These are phyloP conservation scores for Entomyzon cyanotis DNA, from an alignment of 2,113 vertebrate species.

Conservation along the genomic window DNA sequence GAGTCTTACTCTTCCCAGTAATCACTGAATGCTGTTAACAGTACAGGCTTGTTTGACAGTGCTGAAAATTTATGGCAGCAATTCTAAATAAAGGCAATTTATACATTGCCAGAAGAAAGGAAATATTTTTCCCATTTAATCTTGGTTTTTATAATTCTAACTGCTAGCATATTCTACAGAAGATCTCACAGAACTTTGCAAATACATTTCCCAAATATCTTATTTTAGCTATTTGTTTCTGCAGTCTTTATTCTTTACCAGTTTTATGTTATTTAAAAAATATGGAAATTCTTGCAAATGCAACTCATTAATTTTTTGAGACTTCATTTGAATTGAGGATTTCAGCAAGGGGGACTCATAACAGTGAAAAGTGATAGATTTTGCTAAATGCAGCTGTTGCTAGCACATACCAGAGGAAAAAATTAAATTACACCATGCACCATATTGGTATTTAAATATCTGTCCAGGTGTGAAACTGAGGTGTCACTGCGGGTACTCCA, in stretches of 20 bases:
- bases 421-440: not conserved
- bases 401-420: not conserved
- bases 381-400: not conserved
- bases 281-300: not conserved
- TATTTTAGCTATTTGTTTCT: not conserved
- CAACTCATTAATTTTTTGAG: not conserved
- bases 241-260: not conserved
- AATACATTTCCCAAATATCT: not conserved
- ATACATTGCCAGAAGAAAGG: not conserved
- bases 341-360: not conserved
- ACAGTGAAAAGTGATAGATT: not conserved
- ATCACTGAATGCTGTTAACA: not conserved
- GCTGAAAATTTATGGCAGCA: constrained; percentile 16
- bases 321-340: not conserved
- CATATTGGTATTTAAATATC: not conserved
- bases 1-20: not conserved
- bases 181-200: not conserved
- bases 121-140: constrained; percentile 4
- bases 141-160: not conserved
- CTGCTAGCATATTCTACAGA: not conserved
- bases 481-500: not conserved
- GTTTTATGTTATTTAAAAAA: not conserved
- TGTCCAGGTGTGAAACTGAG: not conserved
- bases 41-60: not conserved
- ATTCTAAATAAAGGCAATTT: constrained; percentile 23